Evolutionary conservation across 1,140 invertebrate species (phyloP).

Genomic region (Cylas formicarius): DNA sequence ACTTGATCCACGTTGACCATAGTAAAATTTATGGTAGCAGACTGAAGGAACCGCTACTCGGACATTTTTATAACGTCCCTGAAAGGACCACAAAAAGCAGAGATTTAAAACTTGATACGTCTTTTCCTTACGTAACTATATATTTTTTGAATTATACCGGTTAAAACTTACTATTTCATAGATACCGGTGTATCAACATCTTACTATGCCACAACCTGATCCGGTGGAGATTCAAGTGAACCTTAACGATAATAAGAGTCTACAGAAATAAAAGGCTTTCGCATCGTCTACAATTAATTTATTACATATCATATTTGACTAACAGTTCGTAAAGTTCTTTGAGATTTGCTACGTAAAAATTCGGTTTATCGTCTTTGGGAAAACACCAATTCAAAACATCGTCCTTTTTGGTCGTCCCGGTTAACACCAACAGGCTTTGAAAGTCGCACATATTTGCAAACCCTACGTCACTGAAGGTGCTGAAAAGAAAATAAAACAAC

Average conservation of each 20-base stretch:
- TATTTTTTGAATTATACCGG: not conserved
- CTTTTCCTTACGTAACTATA: constrained; percentile 35
- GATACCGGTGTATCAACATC: constrained; percentile 39
- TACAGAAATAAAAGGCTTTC: no score
- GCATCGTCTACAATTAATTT: no score
- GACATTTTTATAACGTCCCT: constrained; percentile 34
- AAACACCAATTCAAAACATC: not conserved
- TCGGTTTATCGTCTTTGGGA: constrained; percentile 3
- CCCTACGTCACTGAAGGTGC: constrained; percentile 6
- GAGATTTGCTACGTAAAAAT: constrained; percentile 4
- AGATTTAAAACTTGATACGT: constrained; percentile 36
- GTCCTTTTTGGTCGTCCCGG: constrained; percentile 2
- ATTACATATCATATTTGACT: no score
- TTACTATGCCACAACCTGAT: constrained; percentile 28
- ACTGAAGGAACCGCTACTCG: constrained; percentile 36
- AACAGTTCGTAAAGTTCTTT: constrained; percentile 1
- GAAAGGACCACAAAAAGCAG: constrained; percentile 30
- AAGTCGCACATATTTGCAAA: constrained; percentile 9
- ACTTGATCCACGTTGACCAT: constrained; percentile 27
- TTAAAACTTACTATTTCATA: constrained; percentile 8
- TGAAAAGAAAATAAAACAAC: constrained; percentile 1
- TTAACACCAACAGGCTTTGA: constrained; percentile 8
- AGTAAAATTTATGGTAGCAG: constrained; percentile 37
- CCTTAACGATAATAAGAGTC: no score
- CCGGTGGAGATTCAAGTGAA: constrained; percentile 19